These are phyloP conservation scores for Hedychridium roseum DNA, from an alignment of 2,888 invertebrate species.

Conservation along the genomic window DNA sequence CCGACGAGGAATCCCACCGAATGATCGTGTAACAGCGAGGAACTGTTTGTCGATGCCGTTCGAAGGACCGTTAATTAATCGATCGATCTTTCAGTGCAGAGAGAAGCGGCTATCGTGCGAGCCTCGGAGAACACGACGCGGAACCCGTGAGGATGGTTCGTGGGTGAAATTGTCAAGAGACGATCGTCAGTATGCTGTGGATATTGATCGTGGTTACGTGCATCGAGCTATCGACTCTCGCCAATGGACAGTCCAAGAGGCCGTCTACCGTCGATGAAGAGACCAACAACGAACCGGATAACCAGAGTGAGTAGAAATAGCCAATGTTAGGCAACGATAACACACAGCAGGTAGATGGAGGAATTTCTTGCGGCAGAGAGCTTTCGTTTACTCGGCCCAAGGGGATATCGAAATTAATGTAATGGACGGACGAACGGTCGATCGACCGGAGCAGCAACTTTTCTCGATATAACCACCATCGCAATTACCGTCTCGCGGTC, in stretches of 20 bases:
- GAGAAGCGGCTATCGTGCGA: too few species aligned
- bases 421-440: slow-evolving; percentile 14
- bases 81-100: too few species aligned
- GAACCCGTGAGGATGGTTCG: slow-evolving; percentile 37
- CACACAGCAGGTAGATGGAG: not conserved
- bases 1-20: not conserved
- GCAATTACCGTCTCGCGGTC: slow-evolving; percentile 22
- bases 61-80: too few species aligned
- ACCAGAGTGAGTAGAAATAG: slow-evolving; percentile 33
- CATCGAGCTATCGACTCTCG: slow-evolving; percentile 54
- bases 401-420: slow-evolving; percentile 29
- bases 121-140: slow-evolving; percentile 17
- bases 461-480: slow-evolving; percentile 16
- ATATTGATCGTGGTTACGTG: slow-evolving; percentile 50
- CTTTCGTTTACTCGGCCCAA: slow-evolving; percentile 15
- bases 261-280: slow-evolving; percentile 41
- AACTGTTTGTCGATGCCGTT: too few species aligned
- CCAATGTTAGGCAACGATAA: not conserved
- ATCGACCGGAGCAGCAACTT: slow-evolving; percentile 10
- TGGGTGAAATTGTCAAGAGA: slow-evolving; percentile 38
- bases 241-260: slow-evolving; percentile 48
- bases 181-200: slow-evolving; percentile 53
- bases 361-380: not conserved
- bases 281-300: slow-evolving; percentile 46
- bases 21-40: not conserved